These are phyloP conservation scores for Nephotettix cincticeps DNA, from an alignment of 1,140 invertebrate genomes.

Conservation along the genomic window DNA sequence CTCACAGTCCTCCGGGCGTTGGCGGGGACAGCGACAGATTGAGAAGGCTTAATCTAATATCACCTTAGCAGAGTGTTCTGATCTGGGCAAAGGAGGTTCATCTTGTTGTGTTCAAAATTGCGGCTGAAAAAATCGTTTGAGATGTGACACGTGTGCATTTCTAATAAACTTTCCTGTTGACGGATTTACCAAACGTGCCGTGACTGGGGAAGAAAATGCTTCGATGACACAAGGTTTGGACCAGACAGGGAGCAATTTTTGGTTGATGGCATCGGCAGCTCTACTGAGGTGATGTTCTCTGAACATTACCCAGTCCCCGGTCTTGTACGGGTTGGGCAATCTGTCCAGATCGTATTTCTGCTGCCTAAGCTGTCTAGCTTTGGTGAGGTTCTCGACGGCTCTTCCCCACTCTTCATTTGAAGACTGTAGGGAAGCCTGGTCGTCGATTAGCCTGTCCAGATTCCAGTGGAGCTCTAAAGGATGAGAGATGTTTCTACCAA, in stretches of 20 bases:
- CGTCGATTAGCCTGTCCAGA: neutral
- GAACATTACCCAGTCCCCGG: too few species aligned
- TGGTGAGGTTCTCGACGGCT: neutral
- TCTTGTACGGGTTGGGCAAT: too few species aligned
- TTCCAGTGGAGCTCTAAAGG: neutral
- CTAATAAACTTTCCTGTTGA: neutral
- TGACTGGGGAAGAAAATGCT: neutral
- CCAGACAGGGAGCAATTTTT: neutral
- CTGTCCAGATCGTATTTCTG: neutral
- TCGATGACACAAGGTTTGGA: neutral
- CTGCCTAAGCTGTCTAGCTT: neutral
- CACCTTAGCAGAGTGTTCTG: too few species aligned
- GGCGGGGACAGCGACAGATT: too few species aligned
- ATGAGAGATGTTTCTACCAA: neutral
- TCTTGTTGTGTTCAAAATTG: too few species aligned
- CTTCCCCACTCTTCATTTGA: neutral
- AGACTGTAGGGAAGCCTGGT: too few species aligned
- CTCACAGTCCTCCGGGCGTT: too few species aligned
- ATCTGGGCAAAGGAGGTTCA: too few species aligned
- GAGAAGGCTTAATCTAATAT: too few species aligned
- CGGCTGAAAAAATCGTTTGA: neutral
- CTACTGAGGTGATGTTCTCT: too few species aligned
- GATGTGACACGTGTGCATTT: neutral
- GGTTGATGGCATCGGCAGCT: too few species aligned
- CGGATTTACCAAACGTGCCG: neutral